phyloP scores from a whole-genome alignment of 2,888 invertebrate genomes.

The Gymnoscelis rufifasciata region DNA sequence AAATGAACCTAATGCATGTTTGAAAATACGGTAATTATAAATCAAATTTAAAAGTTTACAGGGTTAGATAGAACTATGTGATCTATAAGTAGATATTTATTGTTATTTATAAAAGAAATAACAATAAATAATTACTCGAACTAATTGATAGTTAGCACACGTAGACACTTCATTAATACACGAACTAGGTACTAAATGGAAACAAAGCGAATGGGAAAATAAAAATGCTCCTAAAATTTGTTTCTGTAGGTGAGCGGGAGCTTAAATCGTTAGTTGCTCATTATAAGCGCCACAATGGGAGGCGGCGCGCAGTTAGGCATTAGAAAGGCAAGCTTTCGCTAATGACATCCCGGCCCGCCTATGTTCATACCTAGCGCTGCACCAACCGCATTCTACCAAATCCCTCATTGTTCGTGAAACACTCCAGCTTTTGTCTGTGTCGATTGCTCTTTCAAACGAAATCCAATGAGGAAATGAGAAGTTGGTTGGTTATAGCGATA shows the following conservation, averaged over 20 bases:
- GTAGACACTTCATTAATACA: no score
- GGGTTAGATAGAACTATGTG: no score
- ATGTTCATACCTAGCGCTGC: constrained; percentile 33
- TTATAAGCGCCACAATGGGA: constrained; percentile 68
- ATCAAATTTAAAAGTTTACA: no score
- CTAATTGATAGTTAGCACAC: no score
- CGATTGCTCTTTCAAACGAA: constrained; percentile 17
- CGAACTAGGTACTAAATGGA: neutral
- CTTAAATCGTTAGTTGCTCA: constrained; percentile 72
- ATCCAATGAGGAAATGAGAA: constrained; percentile 19
- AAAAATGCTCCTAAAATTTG: constrained; percentile 32
- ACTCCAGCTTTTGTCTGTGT: constrained; percentile 23
- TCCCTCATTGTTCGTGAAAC: constrained; percentile 57
- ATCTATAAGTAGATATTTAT: no score
- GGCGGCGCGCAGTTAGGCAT: constrained; percentile 72
- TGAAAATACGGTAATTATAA: no score
- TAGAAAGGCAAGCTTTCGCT: constrained; percentile 73
- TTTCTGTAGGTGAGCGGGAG: constrained; percentile 45
- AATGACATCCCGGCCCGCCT: constrained; percentile 68
- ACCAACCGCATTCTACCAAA: constrained; percentile 61
- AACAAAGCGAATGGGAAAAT: constrained; percentile 19
- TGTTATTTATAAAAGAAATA: no score
- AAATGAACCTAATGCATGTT: no score
- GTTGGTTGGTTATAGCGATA: no score
- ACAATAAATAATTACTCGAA: no score